phyloP scores from a whole-genome alignment of 2,113 vertebrate genomes.

The Aptenodytes forsteri region DNA sequence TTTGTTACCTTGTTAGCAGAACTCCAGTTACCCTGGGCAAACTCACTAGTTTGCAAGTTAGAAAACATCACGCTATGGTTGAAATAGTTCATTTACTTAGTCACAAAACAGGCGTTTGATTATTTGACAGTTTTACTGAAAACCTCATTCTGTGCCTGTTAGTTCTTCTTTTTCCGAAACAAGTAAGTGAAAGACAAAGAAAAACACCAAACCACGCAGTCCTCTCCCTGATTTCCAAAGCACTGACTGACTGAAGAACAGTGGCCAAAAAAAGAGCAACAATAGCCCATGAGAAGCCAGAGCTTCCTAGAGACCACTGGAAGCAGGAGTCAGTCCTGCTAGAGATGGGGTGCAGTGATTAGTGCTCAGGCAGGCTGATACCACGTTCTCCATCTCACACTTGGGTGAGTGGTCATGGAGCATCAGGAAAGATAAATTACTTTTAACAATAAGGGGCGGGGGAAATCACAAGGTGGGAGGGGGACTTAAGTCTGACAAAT shows the following conservation, averaged over 20 bases:
- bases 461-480: background rate
- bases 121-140: background rate
- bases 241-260: background rate
- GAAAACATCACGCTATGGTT: background rate
- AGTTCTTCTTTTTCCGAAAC: background rate
- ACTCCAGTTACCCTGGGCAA: background rate
- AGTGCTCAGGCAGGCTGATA: background rate
- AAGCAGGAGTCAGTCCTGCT: background rate
- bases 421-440: background rate
- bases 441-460: background rate
- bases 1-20: background rate
- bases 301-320: background rate
- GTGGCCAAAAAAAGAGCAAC: background rate
- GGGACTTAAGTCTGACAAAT: background rate
- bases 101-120: background rate
- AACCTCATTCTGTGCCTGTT: background rate
- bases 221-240: background rate
- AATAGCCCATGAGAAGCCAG: background rate
- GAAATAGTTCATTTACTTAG: background rate
- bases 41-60: background rate
- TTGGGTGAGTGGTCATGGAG: background rate
- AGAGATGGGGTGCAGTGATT: background rate
- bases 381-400: background rate
- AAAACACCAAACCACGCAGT: rapidly evolving
- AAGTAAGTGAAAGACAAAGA: background rate